Evolutionary conservation across 2,113 vertebrate species (phyloP), one percentile per base, ranked within the genome.

Genomic region (Tragelaphus strepsiceros): DNA sequence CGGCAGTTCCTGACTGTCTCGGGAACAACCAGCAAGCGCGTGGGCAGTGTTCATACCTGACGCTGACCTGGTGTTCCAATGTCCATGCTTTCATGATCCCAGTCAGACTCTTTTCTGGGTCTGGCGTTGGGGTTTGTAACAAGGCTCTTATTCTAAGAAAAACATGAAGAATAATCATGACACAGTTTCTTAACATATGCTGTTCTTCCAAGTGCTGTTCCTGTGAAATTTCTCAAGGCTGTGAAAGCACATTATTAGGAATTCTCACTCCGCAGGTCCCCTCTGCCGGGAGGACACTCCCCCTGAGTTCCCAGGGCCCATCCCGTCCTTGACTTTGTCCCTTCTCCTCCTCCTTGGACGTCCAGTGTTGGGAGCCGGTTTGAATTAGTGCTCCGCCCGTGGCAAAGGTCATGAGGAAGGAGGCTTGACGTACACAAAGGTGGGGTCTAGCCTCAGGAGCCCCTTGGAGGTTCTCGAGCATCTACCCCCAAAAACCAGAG

Each of bases 1-100:
- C 6, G 10, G 19, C 19, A 0, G 1, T 74, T 74, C 19, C 67
- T 39, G 21, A 74, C 13, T 13, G 21, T 74, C 21, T 74, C 10
- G 0, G 67, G 21, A 39, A 39, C 21, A 39, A 10, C 39, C 19
- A 74, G 67, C 21, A 24, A 74, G 5, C 22, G n/a, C 2, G 11
- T 39, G 35, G 67, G 67, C 21, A 39, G 67, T 39, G 35, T 24
- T 74, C 35, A 74, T 7, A 39, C 35, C 35, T 74, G 67, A 39
- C 0, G 35, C 21, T 39, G 67, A 22, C n/a, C 5, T 0, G 0
- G n/a, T 39, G 67, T 39, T 39, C 67, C 67, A 22, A 24, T 10
- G 35, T 13, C 35, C 19, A 6, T 13, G 67, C 35, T 74, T 39
- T 74, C 67, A 39, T 0, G 67, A 74, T 39, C n/a, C 64, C 67